phyloP scores from a whole-genome alignment of 2,797 vertebrate genomes.

The Babyrousa celebensis region DNA sequence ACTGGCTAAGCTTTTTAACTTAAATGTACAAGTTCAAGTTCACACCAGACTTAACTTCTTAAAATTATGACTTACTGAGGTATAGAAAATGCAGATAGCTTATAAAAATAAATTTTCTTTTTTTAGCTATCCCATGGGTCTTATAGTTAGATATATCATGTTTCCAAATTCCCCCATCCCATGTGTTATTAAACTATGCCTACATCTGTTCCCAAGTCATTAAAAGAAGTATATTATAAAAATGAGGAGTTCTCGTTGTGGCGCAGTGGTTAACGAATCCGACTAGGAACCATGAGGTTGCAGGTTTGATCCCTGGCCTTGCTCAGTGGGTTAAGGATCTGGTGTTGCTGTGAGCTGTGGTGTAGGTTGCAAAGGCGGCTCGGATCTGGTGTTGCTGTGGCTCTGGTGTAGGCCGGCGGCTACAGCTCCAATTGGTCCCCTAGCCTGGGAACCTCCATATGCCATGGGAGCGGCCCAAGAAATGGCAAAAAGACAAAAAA shows the following conservation, averaged over 20 bases:
- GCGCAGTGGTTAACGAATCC: too few species aligned
- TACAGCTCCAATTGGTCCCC: too few species aligned
- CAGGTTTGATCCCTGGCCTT: too few species aligned
- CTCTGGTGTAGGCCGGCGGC: too few species aligned
- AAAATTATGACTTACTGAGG: conserved; percentile 8
- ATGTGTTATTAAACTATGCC: neutral
- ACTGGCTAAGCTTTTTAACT: conserved; percentile 70
- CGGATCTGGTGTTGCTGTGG: too few species aligned
- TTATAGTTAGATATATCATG: neutral
- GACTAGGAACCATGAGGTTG: too few species aligned
- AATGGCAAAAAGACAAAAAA: neutral
- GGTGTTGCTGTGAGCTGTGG: too few species aligned
- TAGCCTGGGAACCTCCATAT: too few species aligned
- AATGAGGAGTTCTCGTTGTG: neutral
- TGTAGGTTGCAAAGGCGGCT: too few species aligned
- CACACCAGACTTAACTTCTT: conserved; percentile 46
- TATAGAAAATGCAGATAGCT: conserved; percentile 23
- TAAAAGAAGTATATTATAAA: neutral
- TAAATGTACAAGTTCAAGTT: conserved; percentile 68
- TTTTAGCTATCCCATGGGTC: neutral
- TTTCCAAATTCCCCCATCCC: neutral
- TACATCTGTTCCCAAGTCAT: neutral
- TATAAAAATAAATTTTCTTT: conserved; percentile 19
- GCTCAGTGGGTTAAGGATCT: too few species aligned
- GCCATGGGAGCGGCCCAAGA: too few species aligned